phyloP scores from a whole-genome alignment of 64 coral and sea anemone genomes.

The Dendronephthya gigantea region DNA sequence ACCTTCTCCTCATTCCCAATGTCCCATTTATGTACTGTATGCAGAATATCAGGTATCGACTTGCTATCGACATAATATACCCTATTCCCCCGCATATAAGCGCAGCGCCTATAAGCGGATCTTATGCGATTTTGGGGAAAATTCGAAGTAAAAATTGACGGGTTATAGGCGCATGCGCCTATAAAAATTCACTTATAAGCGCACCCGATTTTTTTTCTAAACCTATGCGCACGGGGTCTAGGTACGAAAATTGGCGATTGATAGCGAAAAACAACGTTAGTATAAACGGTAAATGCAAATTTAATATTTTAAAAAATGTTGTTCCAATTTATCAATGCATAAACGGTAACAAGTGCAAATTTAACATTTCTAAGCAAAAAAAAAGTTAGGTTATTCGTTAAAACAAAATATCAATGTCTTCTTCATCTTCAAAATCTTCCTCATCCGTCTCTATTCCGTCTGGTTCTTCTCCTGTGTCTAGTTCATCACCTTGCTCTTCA shows the following conservation, averaged over 20 bases:
- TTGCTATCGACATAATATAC: no score
- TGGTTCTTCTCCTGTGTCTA: slow-evolving; percentile 13
- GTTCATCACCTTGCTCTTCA: slow-evolving; percentile 20
- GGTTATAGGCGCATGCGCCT: no score
- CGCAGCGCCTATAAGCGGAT: no score
- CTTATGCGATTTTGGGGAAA: no score
- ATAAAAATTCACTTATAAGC: background rate
- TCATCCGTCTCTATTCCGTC: background rate
- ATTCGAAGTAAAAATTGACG: no score
- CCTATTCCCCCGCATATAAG: no score
- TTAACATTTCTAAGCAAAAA: slow-evolving; percentile 7
- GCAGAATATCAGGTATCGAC: no score
- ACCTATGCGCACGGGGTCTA: background rate
- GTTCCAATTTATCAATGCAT: background rate
- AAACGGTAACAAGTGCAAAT: background rate
- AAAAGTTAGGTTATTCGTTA: background rate
- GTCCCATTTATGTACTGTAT: no score
- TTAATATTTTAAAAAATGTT: background rate
- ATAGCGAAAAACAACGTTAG: background rate
- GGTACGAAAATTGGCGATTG: background rate
- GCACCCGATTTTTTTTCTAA: background rate
- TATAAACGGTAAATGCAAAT: background rate
- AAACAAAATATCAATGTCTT: slow-evolving; percentile 17
- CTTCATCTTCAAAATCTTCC: background rate
- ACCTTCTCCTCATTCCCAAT: no score